These are phyloP conservation scores for Sternotherus odoratus DNA, from an alignment of 2,797 vertebrate species.

Conservation along the genomic window DNA sequence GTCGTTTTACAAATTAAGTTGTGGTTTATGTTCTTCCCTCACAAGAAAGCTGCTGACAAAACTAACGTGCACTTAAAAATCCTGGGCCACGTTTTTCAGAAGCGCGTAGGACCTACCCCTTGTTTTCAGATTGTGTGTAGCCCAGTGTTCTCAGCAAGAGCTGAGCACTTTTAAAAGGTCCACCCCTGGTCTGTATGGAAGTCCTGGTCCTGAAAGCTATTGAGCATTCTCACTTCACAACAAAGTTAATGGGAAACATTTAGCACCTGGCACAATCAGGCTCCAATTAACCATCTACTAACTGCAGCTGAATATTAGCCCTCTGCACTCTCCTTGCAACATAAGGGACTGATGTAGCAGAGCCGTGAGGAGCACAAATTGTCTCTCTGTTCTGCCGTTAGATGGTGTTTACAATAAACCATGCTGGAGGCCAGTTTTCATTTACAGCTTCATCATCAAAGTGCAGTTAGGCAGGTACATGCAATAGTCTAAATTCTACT, in stretches of 20 bases:
- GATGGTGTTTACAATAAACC: neutral
- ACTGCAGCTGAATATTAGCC: neutral
- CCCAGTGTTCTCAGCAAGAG: neutral
- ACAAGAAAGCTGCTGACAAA: neutral
- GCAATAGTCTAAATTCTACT: neutral
- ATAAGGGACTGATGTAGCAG: neutral
- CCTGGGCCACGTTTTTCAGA: neutral
- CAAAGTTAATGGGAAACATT: neutral
- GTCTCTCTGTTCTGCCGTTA: neutral
- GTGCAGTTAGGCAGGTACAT: neutral
- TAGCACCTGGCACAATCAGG: neutral
- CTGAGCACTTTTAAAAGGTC: neutral
- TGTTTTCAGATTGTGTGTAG: neutral
- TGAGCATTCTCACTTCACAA: neutral
- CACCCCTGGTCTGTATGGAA: neutral
- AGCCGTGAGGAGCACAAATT: neutral
- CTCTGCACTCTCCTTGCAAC: neutral
- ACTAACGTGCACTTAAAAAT: neutral
- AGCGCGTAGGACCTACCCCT: fast-evolving
- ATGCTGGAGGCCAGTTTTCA: neutral
- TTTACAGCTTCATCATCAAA: fast-evolving
- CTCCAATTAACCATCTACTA: neutral
- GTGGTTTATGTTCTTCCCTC: neutral
- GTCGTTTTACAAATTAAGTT: fast-evolving
- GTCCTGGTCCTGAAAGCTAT: neutral